Evolutionary conservation across 1,140 invertebrate genomes (phyloP).

Genomic region (Papilio helenus): DNA sequence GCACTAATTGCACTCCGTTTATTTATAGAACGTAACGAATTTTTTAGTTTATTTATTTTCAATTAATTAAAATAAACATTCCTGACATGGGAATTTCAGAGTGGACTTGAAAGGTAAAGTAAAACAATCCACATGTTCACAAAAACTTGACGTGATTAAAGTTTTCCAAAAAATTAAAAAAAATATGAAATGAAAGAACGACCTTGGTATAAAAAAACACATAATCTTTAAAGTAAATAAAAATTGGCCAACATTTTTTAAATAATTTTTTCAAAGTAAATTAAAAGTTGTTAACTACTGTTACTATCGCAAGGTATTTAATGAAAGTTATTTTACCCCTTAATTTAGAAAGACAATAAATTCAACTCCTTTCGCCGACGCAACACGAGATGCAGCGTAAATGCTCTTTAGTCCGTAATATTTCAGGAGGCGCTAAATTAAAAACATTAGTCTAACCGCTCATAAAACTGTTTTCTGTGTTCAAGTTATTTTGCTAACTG

Average conservation of each 20-base stretch:
- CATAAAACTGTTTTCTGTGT: neutral
- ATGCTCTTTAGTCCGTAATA: slow-evolving; percentile 9
- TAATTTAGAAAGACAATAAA: slow-evolving; percentile 4
- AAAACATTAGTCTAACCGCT: slow-evolving; percentile 2
- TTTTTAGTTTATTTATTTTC: slow-evolving; percentile 10
- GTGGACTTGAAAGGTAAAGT: neutral
- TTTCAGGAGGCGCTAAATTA: slow-evolving; percentile 14
- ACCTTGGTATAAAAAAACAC: no score
- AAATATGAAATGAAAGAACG: no score
- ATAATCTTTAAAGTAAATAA: no score
- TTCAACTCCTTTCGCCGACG: neutral
- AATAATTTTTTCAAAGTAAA: no score
- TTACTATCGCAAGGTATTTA: neutral
- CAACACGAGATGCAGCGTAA: slow-evolving; percentile 12
- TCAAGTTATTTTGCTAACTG: neutral
- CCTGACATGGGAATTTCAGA: neutral
- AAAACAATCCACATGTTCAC: neutral
- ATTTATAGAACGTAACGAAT: slow-evolving; percentile 26
- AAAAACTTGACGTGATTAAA: neutral
- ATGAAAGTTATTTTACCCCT: slow-evolving; percentile 1
- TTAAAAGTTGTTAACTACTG: neutral
- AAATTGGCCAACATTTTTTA: neutral
- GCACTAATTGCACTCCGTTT: slow-evolving; percentile 22
- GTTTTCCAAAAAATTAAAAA: neutral
- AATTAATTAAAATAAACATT: slow-evolving; percentile 18